phyloP scores from a whole-genome alignment of 2,113 vertebrate genomes.

The Aplodontia rufa region DNA sequence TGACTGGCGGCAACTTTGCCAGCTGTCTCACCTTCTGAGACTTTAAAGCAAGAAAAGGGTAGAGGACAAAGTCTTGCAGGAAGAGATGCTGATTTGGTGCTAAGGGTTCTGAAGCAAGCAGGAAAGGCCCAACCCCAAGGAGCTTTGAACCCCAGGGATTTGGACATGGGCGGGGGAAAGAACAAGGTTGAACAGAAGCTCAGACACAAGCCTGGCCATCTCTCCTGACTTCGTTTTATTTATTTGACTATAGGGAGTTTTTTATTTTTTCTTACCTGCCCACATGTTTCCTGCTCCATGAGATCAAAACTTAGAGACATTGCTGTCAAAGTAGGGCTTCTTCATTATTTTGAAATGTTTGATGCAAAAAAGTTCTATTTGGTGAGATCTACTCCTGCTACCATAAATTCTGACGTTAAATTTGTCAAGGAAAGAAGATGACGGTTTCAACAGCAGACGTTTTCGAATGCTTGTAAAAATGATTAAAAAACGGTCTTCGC shows the following conservation, averaged over 20 bases:
- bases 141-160: background rate
- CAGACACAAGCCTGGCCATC: background rate
- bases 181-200: no score
- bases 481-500: background rate
- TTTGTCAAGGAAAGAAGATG: conserved; percentile 29
- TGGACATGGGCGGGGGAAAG: background rate
- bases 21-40: background rate
- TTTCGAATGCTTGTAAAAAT: background rate
- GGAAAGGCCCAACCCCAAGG: no score
- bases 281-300: background rate
- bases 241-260: background rate
- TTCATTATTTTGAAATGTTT: background rate
- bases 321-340: background rate
- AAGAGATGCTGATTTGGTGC: background rate
- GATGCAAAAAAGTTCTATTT: background rate
- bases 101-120: background rate
- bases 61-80: background rate
- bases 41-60: background rate
- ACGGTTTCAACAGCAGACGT: background rate
- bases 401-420: background rate
- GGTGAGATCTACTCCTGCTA: background rate
- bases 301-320: background rate
- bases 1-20: background rate
- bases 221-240: background rate
- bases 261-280: background rate